phyloP scores from a whole-genome alignment of 2,888 invertebrate species.

The Volucella inflata region DNA sequence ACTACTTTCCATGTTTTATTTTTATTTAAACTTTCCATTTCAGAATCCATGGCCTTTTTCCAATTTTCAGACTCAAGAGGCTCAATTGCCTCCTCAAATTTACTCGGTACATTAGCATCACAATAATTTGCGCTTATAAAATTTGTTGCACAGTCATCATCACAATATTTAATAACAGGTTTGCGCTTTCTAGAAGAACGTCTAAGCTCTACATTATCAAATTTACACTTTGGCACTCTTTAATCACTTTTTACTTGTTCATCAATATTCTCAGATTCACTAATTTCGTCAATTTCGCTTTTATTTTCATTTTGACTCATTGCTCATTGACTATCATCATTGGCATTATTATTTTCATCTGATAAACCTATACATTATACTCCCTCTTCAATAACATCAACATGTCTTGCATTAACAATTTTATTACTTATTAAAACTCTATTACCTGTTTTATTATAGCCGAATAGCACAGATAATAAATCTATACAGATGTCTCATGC shows the following conservation, averaged over 20 bases:
- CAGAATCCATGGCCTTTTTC: conserved; percentile 15
- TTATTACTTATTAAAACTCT: conserved; percentile 11
- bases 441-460: no score
- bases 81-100: conserved; percentile 10
- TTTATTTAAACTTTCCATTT: conserved; percentile 64
- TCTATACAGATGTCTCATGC: no score
- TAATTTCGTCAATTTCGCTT: neutral
- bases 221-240: neutral
- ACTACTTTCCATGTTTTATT: conserved; percentile 79
- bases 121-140: conserved; percentile 4
- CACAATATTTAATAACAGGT: conserved; percentile 5
- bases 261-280: neutral
- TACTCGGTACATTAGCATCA: conserved; percentile 11
- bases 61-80: conserved; percentile 19
- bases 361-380: conserved; percentile 23
- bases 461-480: no score
- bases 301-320: neutral
- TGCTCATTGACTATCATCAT: neutral
- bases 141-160: conserved; percentile 11
- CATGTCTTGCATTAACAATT: neutral
- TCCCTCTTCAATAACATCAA: conserved; percentile 19
- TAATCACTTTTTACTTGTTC: neutral
- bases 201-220: neutral
- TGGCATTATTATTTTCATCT: neutral
- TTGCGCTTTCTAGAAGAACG: neutral